Base-by-base conservation (phyloP, 2,888 invertebrate species). In the Iselma pallidipennis region DNA sequence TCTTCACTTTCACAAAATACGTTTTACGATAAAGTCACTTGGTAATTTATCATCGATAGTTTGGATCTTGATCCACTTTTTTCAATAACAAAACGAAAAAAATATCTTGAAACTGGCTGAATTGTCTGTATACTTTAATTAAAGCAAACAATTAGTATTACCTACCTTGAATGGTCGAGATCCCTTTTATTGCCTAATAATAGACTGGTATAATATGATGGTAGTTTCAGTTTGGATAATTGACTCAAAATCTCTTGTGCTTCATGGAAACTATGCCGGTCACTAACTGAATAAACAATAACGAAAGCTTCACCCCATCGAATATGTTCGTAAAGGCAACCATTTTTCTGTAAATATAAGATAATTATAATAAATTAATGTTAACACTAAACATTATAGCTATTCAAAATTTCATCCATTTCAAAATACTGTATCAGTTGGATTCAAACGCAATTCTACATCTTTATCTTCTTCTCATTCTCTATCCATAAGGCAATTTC, bases 291-390 rank as follows among this genome's bases (percentile, higher is more conserved):
- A 82, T 92, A 92, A 52, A 93, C 91, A 67, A 92, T 86, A 28
- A 92, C 90, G 78, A 91, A 92, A 0, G 92, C 91, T 75, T 92
- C 92, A 26, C 92, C 92, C 92, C 92, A 92, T 73, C 91, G 85
- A 65, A 91, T 85, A 79, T 91, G 91, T 74, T 91, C 91, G 70
- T 89, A 88, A 55, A 91, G 81, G 74, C 91, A 90, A 55, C 90
- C 90, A 71, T 88, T 88, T 82, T 88, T 88, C 90, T 90, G 79
- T 71, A 82, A 85, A 66, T 76, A 75, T 72, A 66, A 66, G 61
- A 60, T 63, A 42, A 12, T 29, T 6, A 51, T 19, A 14, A 25
- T n/a, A 51, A 51, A 12, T 25, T 25, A 23, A 23, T 49, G 28
- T 28, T 26, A 9, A 19, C 50, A 28, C 16, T 50, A 16, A 54